These are phyloP conservation scores for Neoitamus cyanurus DNA, from an alignment of 2,888 invertebrate genomes.

Conservation along the genomic window DNA sequence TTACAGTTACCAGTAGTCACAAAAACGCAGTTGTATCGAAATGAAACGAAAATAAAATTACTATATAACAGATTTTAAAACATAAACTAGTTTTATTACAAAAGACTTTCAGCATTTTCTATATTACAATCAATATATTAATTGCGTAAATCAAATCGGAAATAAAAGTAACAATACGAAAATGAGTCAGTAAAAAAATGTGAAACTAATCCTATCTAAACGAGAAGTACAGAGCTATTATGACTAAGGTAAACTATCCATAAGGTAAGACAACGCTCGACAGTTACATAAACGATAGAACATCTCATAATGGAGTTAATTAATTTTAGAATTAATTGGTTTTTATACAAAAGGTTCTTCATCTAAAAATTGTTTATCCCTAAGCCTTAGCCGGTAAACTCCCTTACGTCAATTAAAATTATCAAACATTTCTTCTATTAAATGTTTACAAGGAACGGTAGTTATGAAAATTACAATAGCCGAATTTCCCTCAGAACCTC, in stretches of 20 bases:
- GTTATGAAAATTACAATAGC: constrained; percentile 40
- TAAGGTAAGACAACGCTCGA: constrained; percentile 9
- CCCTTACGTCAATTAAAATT: constrained; percentile 26
- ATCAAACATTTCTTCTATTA: constrained; percentile 38
- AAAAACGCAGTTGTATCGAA: constrained; percentile 7
- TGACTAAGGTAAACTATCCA: not conserved
- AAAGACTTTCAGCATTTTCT: constrained; percentile 19
- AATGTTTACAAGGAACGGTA: constrained; percentile 40
- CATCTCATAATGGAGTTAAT: not conserved
- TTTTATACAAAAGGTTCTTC: constrained; percentile 34
- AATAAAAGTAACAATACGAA: not conserved
- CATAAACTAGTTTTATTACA: constrained; percentile 24
- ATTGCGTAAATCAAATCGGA: not conserved
- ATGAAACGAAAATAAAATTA: constrained; percentile 14
- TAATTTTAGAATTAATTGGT: constrained; percentile 29
- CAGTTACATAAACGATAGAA: not conserved
- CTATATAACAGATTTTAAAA: constrained; percentile 23
- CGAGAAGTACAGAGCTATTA: not conserved
- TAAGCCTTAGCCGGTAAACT: constrained; percentile 15
- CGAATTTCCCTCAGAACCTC: constrained; percentile 21
- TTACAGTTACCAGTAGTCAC: constrained; percentile 25
- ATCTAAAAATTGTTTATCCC: constrained; percentile 43
- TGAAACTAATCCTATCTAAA: not conserved
- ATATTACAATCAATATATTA: constrained; percentile 21
- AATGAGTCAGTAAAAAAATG: constrained; percentile 25